Percentiles rank a stretch among this genome's conserved stretches.
Evolutionary conservation across 2,113 vertebrate genomes (phyloP).

Genomic region (Triplophysa dalaica): DNA sequence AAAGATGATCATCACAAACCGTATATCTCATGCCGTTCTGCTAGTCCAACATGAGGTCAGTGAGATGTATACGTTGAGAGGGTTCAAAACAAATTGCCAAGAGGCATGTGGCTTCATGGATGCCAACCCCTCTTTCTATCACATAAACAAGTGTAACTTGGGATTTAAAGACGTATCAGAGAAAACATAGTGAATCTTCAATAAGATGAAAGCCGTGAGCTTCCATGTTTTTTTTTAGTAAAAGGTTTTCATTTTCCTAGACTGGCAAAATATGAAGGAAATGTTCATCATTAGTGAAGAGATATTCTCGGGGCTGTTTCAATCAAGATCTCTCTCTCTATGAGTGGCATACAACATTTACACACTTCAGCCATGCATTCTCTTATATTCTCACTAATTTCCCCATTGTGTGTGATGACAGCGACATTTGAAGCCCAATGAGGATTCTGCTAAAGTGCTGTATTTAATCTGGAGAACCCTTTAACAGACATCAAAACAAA

Average conservation of each 20-base stretch:
- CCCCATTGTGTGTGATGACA: conserved; percentile 36
- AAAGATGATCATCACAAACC: conserved; percentile 15
- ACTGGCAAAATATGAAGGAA: conserved; percentile 18
- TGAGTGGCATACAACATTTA: conserved; percentile 45
- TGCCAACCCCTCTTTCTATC: conserved; percentile 42
- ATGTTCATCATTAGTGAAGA: conserved; percentile 49
- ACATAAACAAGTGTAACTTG: conserved; percentile 55
- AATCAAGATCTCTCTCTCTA: conserved; percentile 25
- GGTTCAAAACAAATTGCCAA: conserved; percentile 43
- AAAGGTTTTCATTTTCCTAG: conserved; percentile 45
- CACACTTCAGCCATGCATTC: conserved; percentile 39
- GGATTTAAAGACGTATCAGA: conserved; percentile 63
- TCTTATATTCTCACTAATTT: conserved; percentile 48
- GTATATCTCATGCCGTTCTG: conserved; percentile 44
- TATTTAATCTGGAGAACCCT: conserved; percentile 30
- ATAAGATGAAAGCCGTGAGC: conserved; percentile 57
- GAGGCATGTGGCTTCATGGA: conserved; percentile 44
- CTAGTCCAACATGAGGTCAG: conserved; percentile 58
- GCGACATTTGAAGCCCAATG: not conserved
- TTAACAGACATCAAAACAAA: conserved; percentile 37
- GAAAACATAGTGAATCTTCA: conserved; percentile 50
- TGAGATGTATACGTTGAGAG: conserved; percentile 59
- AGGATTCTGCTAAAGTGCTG: conserved; percentile 8
- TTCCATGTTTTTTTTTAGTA: not conserved
- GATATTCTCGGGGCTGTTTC: conserved; percentile 33